A percentile compares a stretch with the other conserved stretches of the same genome.
Conservation (phyloP, 1,140 invertebrate species). For the Euwallacea similis region DNA sequence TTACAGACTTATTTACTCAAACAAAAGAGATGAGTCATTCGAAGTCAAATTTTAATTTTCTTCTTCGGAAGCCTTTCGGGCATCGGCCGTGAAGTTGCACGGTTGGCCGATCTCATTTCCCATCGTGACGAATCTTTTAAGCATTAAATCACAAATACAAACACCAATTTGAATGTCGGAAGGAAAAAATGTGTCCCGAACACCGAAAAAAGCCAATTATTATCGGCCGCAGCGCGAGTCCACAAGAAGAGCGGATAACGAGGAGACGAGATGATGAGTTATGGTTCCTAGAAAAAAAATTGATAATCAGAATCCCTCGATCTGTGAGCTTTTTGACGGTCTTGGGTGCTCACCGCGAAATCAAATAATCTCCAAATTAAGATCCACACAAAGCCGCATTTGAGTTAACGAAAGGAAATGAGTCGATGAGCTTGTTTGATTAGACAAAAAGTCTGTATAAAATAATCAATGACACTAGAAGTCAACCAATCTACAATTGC, state of each 20-base stretch:
- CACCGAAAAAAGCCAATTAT: conserved; percentile 23
- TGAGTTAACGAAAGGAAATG: no score
- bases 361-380: no score
- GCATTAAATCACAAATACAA: conserved; percentile 31
- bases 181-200: conserved; percentile 13
- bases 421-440: no score
- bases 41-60: not conserved
- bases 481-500: no score
- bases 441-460: no score
- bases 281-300: not conserved
- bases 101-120: conserved; percentile 23
- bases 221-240: conserved; percentile 13
- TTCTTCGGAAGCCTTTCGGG: conserved; percentile 18
- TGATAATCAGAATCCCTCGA: not conserved
- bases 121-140: conserved; percentile 30
- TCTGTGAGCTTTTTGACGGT: no score
- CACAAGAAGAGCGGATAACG: not conserved
- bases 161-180: conserved; percentile 27
- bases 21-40: not conserved
- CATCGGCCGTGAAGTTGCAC: conserved; percentile 19
- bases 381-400: no score
- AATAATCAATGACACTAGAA: no score
- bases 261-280: not conserved
- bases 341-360: no score
- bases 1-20: not conserved